phyloP scores from a whole-genome alignment of 2,888 invertebrate species.

The Apoda limacodes region DNA sequence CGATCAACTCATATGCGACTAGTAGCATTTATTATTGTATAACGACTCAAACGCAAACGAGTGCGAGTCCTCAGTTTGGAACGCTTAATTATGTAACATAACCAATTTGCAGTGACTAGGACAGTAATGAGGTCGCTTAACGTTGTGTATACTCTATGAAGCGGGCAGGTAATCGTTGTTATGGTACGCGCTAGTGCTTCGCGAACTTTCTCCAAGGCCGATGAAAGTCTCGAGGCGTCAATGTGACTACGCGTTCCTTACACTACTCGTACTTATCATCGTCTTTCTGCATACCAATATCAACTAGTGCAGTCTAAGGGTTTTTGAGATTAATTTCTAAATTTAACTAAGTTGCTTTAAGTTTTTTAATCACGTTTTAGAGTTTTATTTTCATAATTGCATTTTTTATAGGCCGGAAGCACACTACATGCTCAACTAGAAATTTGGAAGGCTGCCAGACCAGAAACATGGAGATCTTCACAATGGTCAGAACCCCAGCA shows the following conservation, averaged over 20 bases:
- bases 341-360: no score
- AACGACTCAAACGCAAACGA: no score
- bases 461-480: slow-evolving; percentile 63
- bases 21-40: no score
- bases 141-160: slow-evolving; percentile 20
- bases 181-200: slow-evolving; percentile 43
- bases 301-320: no score
- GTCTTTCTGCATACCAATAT: slow-evolving; percentile 44
- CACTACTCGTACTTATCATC: slow-evolving; percentile 17
- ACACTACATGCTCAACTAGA: slow-evolving; percentile 89
- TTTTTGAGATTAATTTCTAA: no score
- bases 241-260: slow-evolving; percentile 22
- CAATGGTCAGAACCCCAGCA: slow-evolving; percentile 62
- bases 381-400: no score
- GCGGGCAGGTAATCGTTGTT: slow-evolving; percentile 27
- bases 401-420: slow-evolving; percentile 80
- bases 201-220: slow-evolving; percentile 61
- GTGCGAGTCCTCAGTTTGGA: no score
- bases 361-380: no score
- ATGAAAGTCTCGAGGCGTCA: slow-evolving; percentile 46
- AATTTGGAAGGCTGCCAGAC: slow-evolving; percentile 88
- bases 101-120: slow-evolving; percentile 22
- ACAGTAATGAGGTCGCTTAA: slow-evolving; percentile 22
- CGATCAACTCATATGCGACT: no score
- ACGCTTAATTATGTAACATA: slow-evolving; percentile 23